Evolutionary conservation across 2,113 vertebrate genomes (phyloP), one percentile per base, ranked within the genome.

Genomic region (Notechis scutatus): DNA sequence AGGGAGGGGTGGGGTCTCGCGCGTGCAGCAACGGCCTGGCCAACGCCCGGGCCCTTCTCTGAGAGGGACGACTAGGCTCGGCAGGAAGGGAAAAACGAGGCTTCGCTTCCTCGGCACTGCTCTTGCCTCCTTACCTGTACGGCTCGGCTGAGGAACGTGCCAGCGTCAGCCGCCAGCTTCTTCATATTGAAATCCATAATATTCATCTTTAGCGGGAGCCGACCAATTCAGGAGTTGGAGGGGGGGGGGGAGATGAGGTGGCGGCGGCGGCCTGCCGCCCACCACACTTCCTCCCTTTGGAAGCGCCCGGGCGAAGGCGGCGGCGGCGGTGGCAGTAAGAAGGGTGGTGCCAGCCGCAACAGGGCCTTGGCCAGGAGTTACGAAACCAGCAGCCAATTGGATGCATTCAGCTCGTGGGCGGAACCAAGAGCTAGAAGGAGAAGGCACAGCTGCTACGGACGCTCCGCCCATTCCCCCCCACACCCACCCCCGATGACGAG

Each of bases 161-260:
- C 99, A 45, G 99, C 99, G 94, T 99, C 99, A 4, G 99, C 99
- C 81, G 99, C 99, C n/a, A 99, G 94, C 93, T 99, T 98, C 96
- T 99, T 99, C 12, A 99, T 98, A 45, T 98, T 99, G 96, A 99
- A 99, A 93, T 99, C 99, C 99, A 99, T 99, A 88, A 97, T 97
- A 95, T 96, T 96, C 94, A 96, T 97, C 50, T 94, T 94, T 47
- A 52, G 88, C 93, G 29, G 92, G 42, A 81, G 91, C 92, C 91
- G 90, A 56, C 93, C 93, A 21, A 81, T 42, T 89, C 89, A 3
- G 34, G 12, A 12, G 24, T 0, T 24, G 86, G 86, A n/a, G 88
- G 8, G 9, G 4, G 23, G 1, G 59, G 6, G 86, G 34, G 88
- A 6, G 7, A 3, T 20, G 1, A 55, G 6, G 11, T 39, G 57